These are phyloP conservation scores for Linepithema humile DNA, from an alignment of 1,140 invertebrate genomes.

Conservation along the genomic window DNA sequence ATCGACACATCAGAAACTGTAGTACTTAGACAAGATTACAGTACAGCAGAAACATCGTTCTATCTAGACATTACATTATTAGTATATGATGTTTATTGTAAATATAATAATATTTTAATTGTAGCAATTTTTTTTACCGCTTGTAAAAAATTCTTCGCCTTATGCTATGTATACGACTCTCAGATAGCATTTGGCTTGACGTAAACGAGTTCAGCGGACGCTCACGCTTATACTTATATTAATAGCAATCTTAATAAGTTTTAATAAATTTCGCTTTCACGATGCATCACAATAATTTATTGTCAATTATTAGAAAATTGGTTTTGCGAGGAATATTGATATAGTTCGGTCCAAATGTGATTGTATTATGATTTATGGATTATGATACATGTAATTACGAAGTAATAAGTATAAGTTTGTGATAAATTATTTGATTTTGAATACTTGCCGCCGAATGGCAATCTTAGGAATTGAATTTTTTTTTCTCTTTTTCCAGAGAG, in stretches of 20 bases:
- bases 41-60: conserved; percentile 2
- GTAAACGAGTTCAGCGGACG: background rate
- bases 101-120: conserved; percentile 47
- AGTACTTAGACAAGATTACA: conserved; percentile 39
- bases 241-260: conserved; percentile 12
- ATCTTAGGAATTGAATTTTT: conserved; percentile 26
- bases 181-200: background rate
- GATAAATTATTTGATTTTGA: conserved; percentile 39
- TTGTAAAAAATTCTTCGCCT: conserved; percentile 25
- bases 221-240: conserved; percentile 7
- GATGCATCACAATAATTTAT: conserved; percentile 38
- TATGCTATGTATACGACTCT: background rate
- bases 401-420: background rate
- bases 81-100: conserved; percentile 46
- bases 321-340: conserved; percentile 17
- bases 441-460: background rate
- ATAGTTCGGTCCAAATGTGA: background rate
- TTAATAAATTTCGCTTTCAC: conserved; percentile 19
- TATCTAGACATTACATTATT: no score
- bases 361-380: background rate
- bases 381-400: background rate
- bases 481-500: conserved; percentile 25
- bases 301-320: conserved; percentile 9
- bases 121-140: conserved; percentile 1
- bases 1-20: conserved; percentile 8